Conservation (phyloP, 2,888 invertebrate genomes). For the Mythimna impura region DNA sequence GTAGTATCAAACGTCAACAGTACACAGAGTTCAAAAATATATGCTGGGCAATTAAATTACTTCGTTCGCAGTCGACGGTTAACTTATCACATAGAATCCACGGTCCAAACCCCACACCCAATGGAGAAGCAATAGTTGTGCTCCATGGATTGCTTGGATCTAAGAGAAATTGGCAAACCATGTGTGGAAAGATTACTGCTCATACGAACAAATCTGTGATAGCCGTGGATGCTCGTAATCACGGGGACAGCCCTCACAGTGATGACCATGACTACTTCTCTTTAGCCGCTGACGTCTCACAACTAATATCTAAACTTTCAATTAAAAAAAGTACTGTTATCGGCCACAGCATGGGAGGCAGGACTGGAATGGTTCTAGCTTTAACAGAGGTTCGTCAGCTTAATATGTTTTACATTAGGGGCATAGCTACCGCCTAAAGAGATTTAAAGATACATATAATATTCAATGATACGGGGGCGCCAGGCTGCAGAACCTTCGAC, state of each 20-base stretch:
- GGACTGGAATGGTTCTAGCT: slow-evolving; percentile 95
- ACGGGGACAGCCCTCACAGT: slow-evolving; percentile 96
- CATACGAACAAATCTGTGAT: slow-evolving; percentile 92
- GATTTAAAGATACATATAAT: no score
- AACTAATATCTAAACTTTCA: slow-evolving; percentile 42
- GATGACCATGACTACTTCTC: slow-evolving; percentile 57
- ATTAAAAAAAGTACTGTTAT: slow-evolving; percentile 89
- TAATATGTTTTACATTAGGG: neutral
- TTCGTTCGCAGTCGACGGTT: slow-evolving; percentile 34
- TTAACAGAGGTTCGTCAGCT: slow-evolving; percentile 83
- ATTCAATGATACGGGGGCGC: no score
- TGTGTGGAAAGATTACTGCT: slow-evolving; percentile 92
- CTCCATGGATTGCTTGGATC: slow-evolving; percentile 97
- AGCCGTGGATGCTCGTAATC: slow-evolving; percentile 97
- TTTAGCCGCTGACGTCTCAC: slow-evolving; percentile 53
- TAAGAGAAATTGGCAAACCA: slow-evolving; percentile 96
- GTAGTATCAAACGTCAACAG: slow-evolving; percentile 7
- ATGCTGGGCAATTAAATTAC: slow-evolving; percentile 13
- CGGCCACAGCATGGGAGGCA: slow-evolving; percentile 98
- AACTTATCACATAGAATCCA: slow-evolving; percentile 50
- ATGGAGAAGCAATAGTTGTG: slow-evolving; percentile 84
- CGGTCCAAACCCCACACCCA: slow-evolving; percentile 46
- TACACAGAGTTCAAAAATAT: slow-evolving; percentile 13
- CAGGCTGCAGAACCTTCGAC: no score
- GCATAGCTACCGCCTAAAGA: no score